A percentile compares a stretch with the other conserved stretches of the same genome.
phyloP scores from a whole-genome alignment of 2,113 vertebrate species.

The Acanthisitta chloris region DNA sequence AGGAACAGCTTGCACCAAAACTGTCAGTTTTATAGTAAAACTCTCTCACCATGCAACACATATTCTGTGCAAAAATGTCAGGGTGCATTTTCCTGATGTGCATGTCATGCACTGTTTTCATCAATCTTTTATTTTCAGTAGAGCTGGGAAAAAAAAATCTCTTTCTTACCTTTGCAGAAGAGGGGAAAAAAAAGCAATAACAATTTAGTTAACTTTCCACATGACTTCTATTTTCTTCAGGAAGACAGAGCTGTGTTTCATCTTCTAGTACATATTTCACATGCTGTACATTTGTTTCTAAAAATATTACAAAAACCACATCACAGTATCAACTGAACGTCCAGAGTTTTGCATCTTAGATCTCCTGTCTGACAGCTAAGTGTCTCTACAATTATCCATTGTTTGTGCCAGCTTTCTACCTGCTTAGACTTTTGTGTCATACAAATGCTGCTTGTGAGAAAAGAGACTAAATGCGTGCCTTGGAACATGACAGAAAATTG shows the following conservation, averaged over 20 bases:
- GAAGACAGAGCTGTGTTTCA: background rate
- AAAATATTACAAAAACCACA: background rate
- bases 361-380: constrained; percentile 1
- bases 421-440: background rate
- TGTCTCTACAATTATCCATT: background rate
- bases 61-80: constrained; percentile 68
- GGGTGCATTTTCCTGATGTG: constrained; percentile 67
- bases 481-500: background rate
- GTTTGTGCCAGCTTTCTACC: background rate
- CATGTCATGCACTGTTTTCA: constrained; percentile 63
- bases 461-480: background rate
- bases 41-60: constrained; percentile 63
- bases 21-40: constrained; percentile 75
- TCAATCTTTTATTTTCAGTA: constrained; percentile 71
- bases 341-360: background rate
- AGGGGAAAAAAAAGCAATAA: background rate
- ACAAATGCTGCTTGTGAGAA: background rate
- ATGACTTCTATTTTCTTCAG: background rate
- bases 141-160: background rate
- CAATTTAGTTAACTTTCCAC: constrained; percentile 3
- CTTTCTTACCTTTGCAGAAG: background rate
- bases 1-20: constrained; percentile 75
- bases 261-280: background rate
- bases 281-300: background rate
- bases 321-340: background rate